Percentiles rank a stretch among this genome's conserved stretches.
phyloP scores from a whole-genome alignment of 2,113 vertebrate genomes.

The Megaceryle torquata region DNA sequence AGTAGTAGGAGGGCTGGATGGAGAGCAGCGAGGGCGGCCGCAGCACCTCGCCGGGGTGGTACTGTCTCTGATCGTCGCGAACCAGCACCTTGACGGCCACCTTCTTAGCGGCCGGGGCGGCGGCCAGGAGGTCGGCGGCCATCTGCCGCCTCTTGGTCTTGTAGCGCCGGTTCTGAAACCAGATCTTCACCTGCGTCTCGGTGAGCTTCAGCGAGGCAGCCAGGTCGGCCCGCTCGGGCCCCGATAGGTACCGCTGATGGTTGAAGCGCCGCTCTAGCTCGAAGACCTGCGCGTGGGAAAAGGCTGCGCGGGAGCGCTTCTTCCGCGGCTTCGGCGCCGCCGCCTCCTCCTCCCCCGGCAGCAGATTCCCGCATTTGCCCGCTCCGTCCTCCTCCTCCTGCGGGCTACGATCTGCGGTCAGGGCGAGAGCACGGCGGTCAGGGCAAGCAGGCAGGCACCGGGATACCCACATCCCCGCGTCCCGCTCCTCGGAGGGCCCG shows the following conservation, averaged over 20 bases:
- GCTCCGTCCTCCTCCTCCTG: slow-evolving; percentile 57
- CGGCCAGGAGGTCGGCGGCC: slow-evolving; percentile 92
- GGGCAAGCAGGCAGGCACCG: neutral
- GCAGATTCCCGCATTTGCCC: slow-evolving; percentile 39
- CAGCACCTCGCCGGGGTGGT: slow-evolving; percentile 91
- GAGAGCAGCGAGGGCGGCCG: slow-evolving; percentile 87
- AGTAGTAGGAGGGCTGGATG: slow-evolving; percentile 91
- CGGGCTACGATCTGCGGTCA: slow-evolving; percentile 72
- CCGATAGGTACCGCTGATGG: slow-evolving; percentile 97
- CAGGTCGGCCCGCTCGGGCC: slow-evolving; percentile 94
- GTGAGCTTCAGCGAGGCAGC: slow-evolving; percentile 97
- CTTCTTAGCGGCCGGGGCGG: slow-evolving; percentile 92
- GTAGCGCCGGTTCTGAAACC: slow-evolving; percentile 99
- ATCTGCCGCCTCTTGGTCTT: slow-evolving; percentile 98
- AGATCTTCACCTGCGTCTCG: slow-evolving; percentile 98
- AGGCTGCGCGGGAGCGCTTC: slow-evolving; percentile 95
- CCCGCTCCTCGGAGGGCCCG: neutral
- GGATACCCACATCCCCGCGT: neutral
- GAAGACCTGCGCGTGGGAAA: slow-evolving; percentile 98
- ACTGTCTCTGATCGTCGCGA: slow-evolving; percentile 97
- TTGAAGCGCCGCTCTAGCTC: slow-evolving; percentile 98
- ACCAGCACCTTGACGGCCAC: slow-evolving; percentile 97
- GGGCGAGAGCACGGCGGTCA: slow-evolving; percentile 39
- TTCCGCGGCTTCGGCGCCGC: slow-evolving; percentile 88
- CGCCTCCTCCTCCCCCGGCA: slow-evolving; percentile 66